phyloP scores from a whole-genome alignment of 2,113 vertebrate species.

The Motacilla alba region DNA sequence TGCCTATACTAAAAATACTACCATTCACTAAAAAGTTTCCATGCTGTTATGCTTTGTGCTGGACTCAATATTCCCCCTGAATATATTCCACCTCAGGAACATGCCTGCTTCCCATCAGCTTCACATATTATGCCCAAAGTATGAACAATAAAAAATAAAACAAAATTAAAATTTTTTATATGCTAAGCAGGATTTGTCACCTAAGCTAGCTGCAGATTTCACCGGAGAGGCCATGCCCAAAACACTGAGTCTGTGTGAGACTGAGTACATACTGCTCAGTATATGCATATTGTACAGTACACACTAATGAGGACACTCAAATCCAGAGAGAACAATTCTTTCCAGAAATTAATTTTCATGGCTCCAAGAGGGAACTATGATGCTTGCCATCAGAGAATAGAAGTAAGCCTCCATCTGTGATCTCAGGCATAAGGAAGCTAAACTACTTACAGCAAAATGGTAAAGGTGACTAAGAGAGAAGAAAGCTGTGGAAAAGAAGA shows the following conservation, averaged over 20 bases:
- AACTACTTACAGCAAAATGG: neutral
- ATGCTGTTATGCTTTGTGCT: neutral
- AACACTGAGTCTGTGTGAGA: neutral
- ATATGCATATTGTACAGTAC: neutral
- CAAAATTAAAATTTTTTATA: neutral
- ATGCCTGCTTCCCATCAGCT: neutral
- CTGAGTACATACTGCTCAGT: neutral
- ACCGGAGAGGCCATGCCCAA: neutral
- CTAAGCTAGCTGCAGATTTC: neutral
- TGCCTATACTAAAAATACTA: neutral
- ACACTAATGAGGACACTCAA: neutral
- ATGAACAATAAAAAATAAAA: neutral
- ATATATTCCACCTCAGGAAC: neutral
- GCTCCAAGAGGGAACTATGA: neutral
- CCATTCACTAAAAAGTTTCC: neutral
- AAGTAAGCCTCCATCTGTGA: neutral
- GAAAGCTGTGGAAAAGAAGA: neutral
- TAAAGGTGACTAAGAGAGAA: neutral
- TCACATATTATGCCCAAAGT: neutral
- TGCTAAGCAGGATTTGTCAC: neutral
- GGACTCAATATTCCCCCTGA: neutral
- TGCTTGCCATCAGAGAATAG: neutral
- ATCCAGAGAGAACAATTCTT: neutral
- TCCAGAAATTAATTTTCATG: neutral
- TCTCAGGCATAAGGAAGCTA: neutral